Evolutionary conservation across 2,113 vertebrate genomes (phyloP).

Genomic region (Bubo scandiacus): DNA sequence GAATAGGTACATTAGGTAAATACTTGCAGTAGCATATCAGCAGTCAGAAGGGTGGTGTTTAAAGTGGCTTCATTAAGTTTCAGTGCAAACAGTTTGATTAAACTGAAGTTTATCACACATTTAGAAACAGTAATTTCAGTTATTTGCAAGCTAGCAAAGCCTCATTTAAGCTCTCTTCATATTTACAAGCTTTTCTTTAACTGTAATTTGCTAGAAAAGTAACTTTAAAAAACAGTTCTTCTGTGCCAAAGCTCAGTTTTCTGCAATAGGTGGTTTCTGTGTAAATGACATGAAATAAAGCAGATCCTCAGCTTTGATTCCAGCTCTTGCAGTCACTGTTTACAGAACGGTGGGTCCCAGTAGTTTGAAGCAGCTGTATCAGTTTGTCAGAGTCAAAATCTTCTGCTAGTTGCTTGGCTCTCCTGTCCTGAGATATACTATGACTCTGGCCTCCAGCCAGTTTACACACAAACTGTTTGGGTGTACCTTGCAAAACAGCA

Average conservation of each 20-base stretch:
- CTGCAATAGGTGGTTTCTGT: background rate
- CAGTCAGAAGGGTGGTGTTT: background rate
- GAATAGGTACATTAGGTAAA: background rate
- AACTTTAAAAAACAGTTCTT: background rate
- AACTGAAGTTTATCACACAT: background rate
- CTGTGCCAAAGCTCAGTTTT: background rate
- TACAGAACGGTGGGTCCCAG: background rate
- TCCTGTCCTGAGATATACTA: background rate
- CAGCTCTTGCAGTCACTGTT: background rate
- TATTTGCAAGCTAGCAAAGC: background rate
- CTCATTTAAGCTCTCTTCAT: background rate
- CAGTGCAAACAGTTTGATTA: slow-evolving; percentile 13
- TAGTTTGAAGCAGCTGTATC: background rate
- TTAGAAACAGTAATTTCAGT: background rate
- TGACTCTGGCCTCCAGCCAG: background rate
- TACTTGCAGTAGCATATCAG: background rate
- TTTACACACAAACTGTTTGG: background rate
- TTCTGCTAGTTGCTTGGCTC: background rate
- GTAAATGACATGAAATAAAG: background rate
- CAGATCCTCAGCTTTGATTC: background rate
- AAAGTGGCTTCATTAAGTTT: slow-evolving; percentile 6
- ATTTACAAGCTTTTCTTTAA: background rate
- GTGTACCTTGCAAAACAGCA: background rate
- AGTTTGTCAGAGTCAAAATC: background rate
- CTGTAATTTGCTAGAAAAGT: background rate